Base-by-base conservation (phyloP, 1,140 invertebrate species). In the Leucophenga varia region DNA sequence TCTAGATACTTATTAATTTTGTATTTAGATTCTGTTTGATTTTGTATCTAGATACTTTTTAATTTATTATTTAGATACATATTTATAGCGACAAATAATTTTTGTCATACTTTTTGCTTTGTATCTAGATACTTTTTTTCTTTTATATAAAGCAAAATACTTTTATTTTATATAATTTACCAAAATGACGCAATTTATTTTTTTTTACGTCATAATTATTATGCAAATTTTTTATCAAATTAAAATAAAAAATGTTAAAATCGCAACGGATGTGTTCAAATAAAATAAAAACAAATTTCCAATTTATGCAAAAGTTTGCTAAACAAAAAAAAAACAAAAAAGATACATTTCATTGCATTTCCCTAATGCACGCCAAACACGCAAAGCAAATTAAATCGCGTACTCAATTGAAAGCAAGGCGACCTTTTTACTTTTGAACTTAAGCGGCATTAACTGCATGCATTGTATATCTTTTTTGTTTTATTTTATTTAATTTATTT, bases 291-390 rank as follows among this genome's bases (percentile, higher is more conserved):
- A 31, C 21, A 25, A 41, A 43, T 21, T 48, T 43, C 39, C 45
- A 49, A 64, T 67, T 65, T 65, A 65, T 65, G 43, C 50, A 55
- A 67, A 67, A 59, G n/a, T n/a, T n/a, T n/a, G n/a, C n/a, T n/a
- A n/a, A n/a, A n/a, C n/a, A n/a, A n/a, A n/a, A n/a, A n/a, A n/a
- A n/a, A n/a, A n/a, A n/a, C n/a, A n/a, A n/a, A n/a, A n/a, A n/a
- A 30, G 19, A 34, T 20, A 36, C 38, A 49, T 46, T 42, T 32
- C 16, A 34, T 44, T 61, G 51, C 61, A 65, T 54, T 61, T 64
- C 55, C 61, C 47, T 61, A 64, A 64, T 61, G 57, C 45, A 39
- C 36, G 28, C 34, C 47, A 45, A 32, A 41, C 51, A 64, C 48
- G 61, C 55, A 25, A 25, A 25, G 22, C 22, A 25, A 25, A 25